Conservation (phyloP, 2,888 invertebrate species). For the Drosophila pseudotakahashii region DNA sequence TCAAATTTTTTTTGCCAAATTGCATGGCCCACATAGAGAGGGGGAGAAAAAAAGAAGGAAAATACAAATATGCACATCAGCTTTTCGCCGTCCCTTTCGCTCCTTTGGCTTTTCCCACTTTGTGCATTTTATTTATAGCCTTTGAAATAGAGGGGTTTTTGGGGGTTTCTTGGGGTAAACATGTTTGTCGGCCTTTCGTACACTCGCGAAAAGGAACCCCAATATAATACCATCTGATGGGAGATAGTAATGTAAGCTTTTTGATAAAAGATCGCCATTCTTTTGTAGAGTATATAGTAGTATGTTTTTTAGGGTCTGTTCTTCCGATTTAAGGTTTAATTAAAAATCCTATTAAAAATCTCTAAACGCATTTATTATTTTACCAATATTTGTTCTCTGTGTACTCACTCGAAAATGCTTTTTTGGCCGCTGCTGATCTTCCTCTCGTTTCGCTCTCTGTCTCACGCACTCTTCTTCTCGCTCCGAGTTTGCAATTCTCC, state of each 20-base stretch:
- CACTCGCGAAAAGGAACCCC: constrained; percentile 3
- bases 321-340: too few species aligned
- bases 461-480: constrained; percentile 9
- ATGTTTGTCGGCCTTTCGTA: constrained; percentile 43
- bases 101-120: constrained; percentile 16
- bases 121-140: constrained; percentile 37
- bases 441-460: constrained; percentile 1
- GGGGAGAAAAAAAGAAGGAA: not conserved
- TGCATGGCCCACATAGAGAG: constrained; percentile 15
- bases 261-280: too few species aligned
- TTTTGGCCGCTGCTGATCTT: constrained; percentile 6
- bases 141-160: constrained; percentile 7
- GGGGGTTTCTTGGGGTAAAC: constrained; percentile 19
- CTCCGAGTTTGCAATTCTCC: constrained; percentile 20
- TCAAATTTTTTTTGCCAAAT: constrained; percentile 3
- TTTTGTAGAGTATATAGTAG: too few species aligned
- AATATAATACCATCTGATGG: too few species aligned
- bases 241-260: too few species aligned
- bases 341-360: too few species aligned
- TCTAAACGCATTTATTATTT: too few species aligned
- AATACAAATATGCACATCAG: constrained; percentile 13
- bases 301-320: too few species aligned
- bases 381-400: too few species aligned
- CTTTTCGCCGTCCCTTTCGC: constrained; percentile 13
- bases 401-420: constrained; percentile 34